These are phyloP conservation scores for Onychostruthus taczanowskii DNA, from an alignment of 2,113 vertebrate genomes.

Conservation along the genomic window DNA sequence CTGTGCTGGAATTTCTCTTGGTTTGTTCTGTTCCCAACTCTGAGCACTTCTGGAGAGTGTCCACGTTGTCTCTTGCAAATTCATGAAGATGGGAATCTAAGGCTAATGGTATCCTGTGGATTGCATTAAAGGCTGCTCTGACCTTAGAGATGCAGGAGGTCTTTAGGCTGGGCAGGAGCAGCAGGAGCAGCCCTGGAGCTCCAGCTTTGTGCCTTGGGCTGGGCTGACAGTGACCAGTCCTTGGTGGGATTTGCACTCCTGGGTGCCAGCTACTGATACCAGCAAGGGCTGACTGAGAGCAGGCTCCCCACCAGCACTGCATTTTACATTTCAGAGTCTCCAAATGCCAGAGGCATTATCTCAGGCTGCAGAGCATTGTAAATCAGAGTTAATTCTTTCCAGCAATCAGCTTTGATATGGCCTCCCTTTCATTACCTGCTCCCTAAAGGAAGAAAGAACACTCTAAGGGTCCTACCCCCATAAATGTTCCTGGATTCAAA, in stretches of 20 bases:
- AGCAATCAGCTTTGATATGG: background rate
- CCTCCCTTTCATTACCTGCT: background rate
- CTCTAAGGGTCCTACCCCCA: background rate
- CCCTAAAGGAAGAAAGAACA: background rate
- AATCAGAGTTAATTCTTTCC: background rate
- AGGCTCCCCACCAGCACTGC: background rate
- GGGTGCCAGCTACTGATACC: background rate
- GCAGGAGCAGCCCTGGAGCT: background rate
- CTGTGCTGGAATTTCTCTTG: conserved; percentile 39
- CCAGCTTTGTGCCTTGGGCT: background rate
- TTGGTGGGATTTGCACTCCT: background rate
- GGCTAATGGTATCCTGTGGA: background rate
- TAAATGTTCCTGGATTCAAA: background rate
- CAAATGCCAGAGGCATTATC: background rate
- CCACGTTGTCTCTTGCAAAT: background rate
- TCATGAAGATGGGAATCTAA: background rate
- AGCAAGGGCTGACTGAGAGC: background rate
- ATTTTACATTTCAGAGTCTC: background rate
- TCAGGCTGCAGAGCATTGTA: background rate
- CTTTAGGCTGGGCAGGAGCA: background rate
- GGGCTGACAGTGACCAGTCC: background rate
- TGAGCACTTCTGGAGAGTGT: background rate
- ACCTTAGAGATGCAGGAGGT: background rate
- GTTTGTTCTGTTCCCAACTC: conserved; percentile 42
- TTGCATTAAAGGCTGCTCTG: background rate